These are phyloP conservation scores for Cerceris rybyensis DNA, from an alignment of 2,888 invertebrate genomes.

Conservation along the genomic window DNA sequence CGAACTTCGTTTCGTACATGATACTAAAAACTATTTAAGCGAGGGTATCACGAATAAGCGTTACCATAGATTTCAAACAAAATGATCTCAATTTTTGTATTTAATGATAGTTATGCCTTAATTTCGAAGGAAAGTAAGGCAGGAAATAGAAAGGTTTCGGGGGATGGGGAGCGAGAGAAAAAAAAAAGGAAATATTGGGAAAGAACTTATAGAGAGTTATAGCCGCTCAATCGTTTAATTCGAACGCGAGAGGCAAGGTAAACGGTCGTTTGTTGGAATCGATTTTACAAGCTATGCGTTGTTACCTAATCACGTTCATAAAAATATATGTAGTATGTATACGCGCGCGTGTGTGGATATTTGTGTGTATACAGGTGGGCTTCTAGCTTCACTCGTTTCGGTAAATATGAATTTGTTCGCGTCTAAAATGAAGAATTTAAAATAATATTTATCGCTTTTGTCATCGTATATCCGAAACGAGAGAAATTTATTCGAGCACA, in stretches of 20 bases:
- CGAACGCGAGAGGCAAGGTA: conserved; percentile 74
- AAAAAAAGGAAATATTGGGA: conserved; percentile 19
- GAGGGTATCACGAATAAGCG: conserved; percentile 48
- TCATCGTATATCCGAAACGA: conserved; percentile 55
- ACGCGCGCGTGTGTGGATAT: conserved; percentile 60
- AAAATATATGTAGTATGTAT: conserved; percentile 78
- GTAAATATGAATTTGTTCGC: conserved; percentile 64
- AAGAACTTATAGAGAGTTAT: conserved; percentile 58
- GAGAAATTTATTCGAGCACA: conserved; percentile 61
- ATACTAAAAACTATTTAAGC: conserved; percentile 65
- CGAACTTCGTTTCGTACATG: conserved; percentile 65
- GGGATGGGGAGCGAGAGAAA: conserved; percentile 10
- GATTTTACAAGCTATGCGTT: conserved; percentile 79
- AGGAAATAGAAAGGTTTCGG: conserved; percentile 34
- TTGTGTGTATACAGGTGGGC: conserved; percentile 65
- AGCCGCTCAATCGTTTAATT: conserved; percentile 71
- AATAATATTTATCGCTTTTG: conserved; percentile 38
- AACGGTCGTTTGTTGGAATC: conserved; percentile 70
- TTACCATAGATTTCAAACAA: conserved; percentile 55
- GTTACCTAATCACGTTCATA: conserved; percentile 80
- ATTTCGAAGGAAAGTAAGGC: conserved; percentile 41
- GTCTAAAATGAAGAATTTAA: conserved; percentile 50
- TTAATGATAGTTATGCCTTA: conserved; percentile 58
- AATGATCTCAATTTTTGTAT: conserved; percentile 52
- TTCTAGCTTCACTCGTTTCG: conserved; percentile 68